These are phyloP conservation scores for Drosophila neutralis DNA, from an alignment of 2,888 invertebrate genomes.

Conservation along the genomic window DNA sequence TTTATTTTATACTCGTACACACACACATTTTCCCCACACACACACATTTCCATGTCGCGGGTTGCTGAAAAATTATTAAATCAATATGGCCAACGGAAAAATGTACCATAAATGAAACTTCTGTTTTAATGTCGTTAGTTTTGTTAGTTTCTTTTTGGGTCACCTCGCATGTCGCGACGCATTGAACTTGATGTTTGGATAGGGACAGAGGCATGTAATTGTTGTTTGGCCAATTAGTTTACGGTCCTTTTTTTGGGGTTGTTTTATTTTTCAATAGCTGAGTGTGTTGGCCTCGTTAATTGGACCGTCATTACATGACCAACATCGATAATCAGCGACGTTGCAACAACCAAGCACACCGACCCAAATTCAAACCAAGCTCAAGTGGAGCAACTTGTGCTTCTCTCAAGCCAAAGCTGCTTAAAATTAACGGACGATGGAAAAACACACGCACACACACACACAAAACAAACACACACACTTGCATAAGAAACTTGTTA, in stretches of 20 bases:
- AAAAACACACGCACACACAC: background rate
- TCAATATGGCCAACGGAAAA: slow-evolving; percentile 38
- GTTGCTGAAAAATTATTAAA: slow-evolving; percentile 34
- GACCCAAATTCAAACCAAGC: slow-evolving; percentile 39
- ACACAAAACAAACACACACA: background rate
- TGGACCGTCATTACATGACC: slow-evolving; percentile 31
- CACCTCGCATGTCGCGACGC: slow-evolving; percentile 39
- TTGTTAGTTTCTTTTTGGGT: slow-evolving; percentile 30
- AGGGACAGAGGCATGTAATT: slow-evolving; percentile 20
- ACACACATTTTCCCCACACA: background rate
- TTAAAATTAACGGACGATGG: slow-evolving; percentile 25
- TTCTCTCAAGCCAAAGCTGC: slow-evolving; percentile 36
- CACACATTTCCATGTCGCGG: slow-evolving; percentile 2
- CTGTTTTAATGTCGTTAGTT: slow-evolving; percentile 1
- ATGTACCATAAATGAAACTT: background rate
- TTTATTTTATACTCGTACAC: slow-evolving; percentile 23
- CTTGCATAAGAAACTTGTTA: slow-evolving; percentile 3
- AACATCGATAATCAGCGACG: slow-evolving; percentile 40
- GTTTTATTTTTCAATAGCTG: background rate
- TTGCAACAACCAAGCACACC: slow-evolving; percentile 41
- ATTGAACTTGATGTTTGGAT: slow-evolving; percentile 60
- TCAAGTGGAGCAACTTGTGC: slow-evolving; percentile 8
- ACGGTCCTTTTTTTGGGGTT: slow-evolving; percentile 25
- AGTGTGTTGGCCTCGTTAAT: slow-evolving; percentile 46
- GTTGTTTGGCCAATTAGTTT: slow-evolving; percentile 30